Evolutionary conservation across 2,888 invertebrate genomes (phyloP), one percentile per base, ranked within the genome.

Genomic region (Pristionchus japonicus): DNA sequence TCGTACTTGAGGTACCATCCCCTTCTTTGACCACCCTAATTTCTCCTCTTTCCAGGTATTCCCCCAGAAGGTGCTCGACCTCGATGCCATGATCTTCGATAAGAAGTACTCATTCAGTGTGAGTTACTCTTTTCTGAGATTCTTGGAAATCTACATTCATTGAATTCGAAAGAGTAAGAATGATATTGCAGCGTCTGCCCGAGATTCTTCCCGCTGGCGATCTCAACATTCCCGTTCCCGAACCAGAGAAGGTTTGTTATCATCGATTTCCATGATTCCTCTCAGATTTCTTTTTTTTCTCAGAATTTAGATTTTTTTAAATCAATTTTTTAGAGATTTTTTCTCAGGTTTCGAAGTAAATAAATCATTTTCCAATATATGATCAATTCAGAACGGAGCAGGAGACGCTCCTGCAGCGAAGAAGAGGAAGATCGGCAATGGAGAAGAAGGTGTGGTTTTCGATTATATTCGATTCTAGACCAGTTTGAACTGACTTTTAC

Each of bases 181-280:
- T 77, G n/a, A 11, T 7, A 23, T 49, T 86, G 3, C 90, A 91
- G 61, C 89, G 92, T 37, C 89, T 92, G 2, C 80, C 88, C 9
- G 89, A 90, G 40, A 89, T 92, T 27, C 89, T 92, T 15, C 92
- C 92, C 27, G 89, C 91, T 40, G 88, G 89, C 27, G 89, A 89
- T 31, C 80, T 91, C 77, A 91, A 91, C 57, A 91, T 91, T 47
- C 91, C 91, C 57, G 49, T 90, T 70, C 91, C 91, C 15, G 77
- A 87, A 17, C 87, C 85, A 17, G 89, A 88, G 83, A 57, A 88
- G 90, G 91, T 91, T 49, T 37, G 52, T 43, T 49, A 43, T 43
- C 11, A 43, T 43, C 43, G 6, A 9, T 43, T 6, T 43, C 43
- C 43, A 9, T 9, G 43, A n/a, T n/a, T n/a, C n/a, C n/a, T n/a